Percentiles rank a stretch among this genome's conserved stretches.
phyloP scores from a whole-genome alignment of 2,888 invertebrate genomes.

The Ceraclea dissimilis region DNA sequence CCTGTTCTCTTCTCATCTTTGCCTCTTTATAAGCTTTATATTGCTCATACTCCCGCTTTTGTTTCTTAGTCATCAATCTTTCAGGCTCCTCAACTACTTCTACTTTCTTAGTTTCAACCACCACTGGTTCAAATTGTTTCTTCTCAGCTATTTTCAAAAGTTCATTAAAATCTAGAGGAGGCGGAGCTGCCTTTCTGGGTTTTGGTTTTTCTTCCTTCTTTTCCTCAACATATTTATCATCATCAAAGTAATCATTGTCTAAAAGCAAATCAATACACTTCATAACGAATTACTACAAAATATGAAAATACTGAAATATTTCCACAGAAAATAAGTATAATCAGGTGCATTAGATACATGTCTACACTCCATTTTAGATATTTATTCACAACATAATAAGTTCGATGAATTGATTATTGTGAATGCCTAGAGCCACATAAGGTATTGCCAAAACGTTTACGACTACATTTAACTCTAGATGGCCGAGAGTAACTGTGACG shows the following conservation, averaged over 20 bases:
- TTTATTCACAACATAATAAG: no score
- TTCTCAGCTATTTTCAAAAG: constrained; percentile 75
- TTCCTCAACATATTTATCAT: constrained; percentile 26
- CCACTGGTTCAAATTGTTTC: constrained; percentile 73
- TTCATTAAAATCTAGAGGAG: constrained; percentile 71
- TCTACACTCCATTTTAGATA: no score
- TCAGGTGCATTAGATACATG: no score
- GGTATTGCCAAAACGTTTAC: no score
- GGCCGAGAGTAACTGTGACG: no score
- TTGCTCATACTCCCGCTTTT: constrained; percentile 66
- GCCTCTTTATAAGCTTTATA: constrained; percentile 59
- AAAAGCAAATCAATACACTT: constrained; percentile 4
- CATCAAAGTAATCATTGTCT: constrained; percentile 10
- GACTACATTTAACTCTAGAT: no score
- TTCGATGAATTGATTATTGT: no score
- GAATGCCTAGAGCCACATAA: no score
- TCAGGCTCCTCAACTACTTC: constrained; percentile 55
- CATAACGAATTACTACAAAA: no score
- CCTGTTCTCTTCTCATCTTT: constrained; percentile 33
- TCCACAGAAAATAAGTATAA: no score
- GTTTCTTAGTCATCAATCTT: constrained; percentile 71
- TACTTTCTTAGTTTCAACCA: constrained; percentile 47
- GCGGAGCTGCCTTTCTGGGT: constrained; percentile 54
- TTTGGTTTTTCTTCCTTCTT: constrained; percentile 49
- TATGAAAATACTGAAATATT: no score